Conservation (phyloP, 2,888 invertebrate genomes). For the Peribatodes rhomboidaria region DNA sequence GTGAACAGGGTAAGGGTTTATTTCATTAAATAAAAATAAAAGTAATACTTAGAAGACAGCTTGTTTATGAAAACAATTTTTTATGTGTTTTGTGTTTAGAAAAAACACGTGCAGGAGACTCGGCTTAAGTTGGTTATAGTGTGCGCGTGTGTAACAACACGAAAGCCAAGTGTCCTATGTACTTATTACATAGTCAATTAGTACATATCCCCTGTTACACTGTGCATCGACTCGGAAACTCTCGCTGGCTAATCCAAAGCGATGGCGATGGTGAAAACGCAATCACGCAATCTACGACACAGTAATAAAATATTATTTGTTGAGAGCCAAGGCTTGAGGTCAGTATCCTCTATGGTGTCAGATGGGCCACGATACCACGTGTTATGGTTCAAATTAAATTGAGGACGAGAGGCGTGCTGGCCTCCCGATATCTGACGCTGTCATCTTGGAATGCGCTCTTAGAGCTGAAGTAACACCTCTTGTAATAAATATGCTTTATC, state of each 20-base stretch:
- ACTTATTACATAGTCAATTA: conserved; percentile 56
- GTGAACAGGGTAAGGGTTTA: no score
- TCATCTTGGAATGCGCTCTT: conserved; percentile 6
- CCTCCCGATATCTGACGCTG: conserved; percentile 3
- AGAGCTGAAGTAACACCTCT: not conserved
- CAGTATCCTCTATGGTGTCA: conserved; percentile 67
- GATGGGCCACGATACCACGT: conserved; percentile 37
- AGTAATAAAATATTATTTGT: conserved; percentile 1
- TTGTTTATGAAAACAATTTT: no score
- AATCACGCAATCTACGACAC: conserved; percentile 52
- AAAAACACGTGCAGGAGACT: no score
- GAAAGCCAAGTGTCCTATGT: conserved; percentile 51
- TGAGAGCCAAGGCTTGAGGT: conserved; percentile 47
- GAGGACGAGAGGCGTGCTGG: conserved; percentile 3
- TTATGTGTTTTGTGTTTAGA: no score
- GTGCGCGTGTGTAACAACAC: conserved; percentile 47
- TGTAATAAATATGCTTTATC: not conserved
- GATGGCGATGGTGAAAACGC: conserved; percentile 67
- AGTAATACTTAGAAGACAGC: no score
- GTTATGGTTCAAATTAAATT: conserved; percentile 14
- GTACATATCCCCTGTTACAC: conserved; percentile 53
- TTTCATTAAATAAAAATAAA: no score
- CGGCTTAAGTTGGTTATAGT: no score
- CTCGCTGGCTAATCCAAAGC: conserved; percentile 59
- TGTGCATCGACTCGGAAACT: conserved; percentile 72